Percentiles rank a stretch among this genome's conserved stretches.
Evolutionary conservation across 2,113 vertebrate genomes (phyloP).

Genomic region (Odobenus rosmarus): DNA sequence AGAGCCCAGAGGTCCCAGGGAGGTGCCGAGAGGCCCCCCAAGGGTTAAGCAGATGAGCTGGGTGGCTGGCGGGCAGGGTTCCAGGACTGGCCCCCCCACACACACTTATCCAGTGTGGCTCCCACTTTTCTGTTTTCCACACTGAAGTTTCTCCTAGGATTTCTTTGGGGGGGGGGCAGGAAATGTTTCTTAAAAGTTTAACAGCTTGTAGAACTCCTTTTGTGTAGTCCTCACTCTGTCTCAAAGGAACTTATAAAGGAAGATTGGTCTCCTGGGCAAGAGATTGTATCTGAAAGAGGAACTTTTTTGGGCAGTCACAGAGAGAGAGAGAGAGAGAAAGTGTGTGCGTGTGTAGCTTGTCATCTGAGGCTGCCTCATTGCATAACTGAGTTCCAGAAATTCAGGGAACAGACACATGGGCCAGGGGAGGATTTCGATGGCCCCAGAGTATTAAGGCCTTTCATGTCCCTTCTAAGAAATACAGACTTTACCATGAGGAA

Average conservation of each 20-base stretch:
- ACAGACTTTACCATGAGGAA: fast-evolving
- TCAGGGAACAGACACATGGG: neutral
- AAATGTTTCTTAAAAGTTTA: neutral
- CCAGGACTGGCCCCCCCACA: neutral
- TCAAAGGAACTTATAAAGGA: neutral
- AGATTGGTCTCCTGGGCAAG: no score
- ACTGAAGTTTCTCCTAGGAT: neutral
- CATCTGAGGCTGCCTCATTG: neutral
- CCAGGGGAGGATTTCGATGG: neutral
- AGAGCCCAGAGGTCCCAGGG: neutral
- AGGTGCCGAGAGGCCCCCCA: neutral
- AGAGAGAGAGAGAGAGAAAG: no score
- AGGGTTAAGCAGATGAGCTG: neutral
- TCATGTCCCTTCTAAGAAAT: neutral
- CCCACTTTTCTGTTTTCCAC: neutral
- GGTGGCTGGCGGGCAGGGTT: no score
- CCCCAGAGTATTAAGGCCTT: neutral
- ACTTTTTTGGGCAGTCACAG: neutral
- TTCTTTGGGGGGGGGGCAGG: neutral
- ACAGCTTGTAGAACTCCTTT: neutral
- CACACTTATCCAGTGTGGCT: fast-evolving
- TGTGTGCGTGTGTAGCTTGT: neutral
- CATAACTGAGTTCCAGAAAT: neutral
- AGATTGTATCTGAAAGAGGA: neutral
- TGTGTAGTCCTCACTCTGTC: neutral